A percentile compares a stretch with the other conserved stretches of the same genome.
phyloP scores from a whole-genome alignment of 2,113 vertebrate genomes.

The Barbus barbus region DNA sequence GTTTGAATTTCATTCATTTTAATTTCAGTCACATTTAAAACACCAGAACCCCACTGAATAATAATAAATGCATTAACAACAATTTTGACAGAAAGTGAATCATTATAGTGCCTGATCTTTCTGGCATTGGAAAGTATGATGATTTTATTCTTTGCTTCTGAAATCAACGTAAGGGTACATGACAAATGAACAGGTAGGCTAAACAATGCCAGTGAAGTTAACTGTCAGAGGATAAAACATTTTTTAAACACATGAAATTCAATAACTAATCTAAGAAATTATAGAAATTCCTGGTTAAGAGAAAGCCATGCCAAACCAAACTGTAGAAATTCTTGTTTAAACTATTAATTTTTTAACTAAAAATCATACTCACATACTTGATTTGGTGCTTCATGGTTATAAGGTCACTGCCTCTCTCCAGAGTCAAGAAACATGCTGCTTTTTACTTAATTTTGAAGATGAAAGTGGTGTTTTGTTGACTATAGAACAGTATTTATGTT shows the following conservation, averaged over 20 bases:
- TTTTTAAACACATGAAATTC: neutral
- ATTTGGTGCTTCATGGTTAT: neutral
- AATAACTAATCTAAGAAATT: neutral
- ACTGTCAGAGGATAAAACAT: neutral
- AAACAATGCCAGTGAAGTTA: neutral
- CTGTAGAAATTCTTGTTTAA: neutral
- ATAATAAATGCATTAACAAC: neutral
- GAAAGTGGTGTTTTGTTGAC: neutral
- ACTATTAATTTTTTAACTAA: neutral
- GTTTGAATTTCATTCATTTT: neutral
- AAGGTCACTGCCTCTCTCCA: neutral
- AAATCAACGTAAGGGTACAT: neutral
- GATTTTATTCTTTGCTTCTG: neutral
- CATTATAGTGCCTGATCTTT: too few relatives aligned
- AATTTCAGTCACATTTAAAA: neutral
- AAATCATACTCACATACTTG: neutral
- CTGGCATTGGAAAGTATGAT: too few relatives aligned
- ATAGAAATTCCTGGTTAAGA: neutral
- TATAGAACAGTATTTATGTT: neutral
- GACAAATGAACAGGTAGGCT: neutral
- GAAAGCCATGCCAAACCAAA: too few relatives aligned
- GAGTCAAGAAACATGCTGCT: neutral
- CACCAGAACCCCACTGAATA: neutral
- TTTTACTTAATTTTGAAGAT: neutral
- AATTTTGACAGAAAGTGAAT: neutral